Evolutionary conservation across 2,888 invertebrate species (phyloP).

Genomic region (Opisthograptis luteolata): DNA sequence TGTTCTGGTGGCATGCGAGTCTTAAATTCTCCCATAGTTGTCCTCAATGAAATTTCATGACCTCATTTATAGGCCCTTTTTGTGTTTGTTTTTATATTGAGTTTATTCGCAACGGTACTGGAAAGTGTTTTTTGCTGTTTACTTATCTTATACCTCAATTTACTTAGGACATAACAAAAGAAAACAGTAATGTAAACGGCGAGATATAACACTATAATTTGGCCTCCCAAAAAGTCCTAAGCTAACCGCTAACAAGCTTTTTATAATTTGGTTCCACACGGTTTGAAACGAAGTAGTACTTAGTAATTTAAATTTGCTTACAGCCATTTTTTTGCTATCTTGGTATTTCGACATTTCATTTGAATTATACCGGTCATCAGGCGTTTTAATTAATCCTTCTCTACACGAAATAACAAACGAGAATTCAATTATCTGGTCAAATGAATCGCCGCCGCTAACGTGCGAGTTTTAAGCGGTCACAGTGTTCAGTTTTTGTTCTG

Average conservation of each 20-base stretch:
- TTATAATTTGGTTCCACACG: constrained; percentile 4
- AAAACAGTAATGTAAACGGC: constrained; percentile 13
- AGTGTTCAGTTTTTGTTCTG: constrained; percentile 7
- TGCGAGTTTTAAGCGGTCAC: constrained; percentile 37
- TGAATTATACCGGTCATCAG: constrained; percentile 43
- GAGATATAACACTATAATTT: not conserved
- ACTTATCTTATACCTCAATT: constrained; percentile 43
- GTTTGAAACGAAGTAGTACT: no score
- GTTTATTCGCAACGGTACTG: constrained; percentile 46
- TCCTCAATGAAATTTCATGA: constrained; percentile 64
- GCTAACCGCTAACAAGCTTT: constrained; percentile 7
- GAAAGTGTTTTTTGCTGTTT: constrained; percentile 40
- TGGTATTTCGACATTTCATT: constrained; percentile 18
- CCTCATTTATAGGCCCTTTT: constrained; percentile 56
- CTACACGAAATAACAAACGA: constrained; percentile 58
- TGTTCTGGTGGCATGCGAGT: constrained; percentile 68
- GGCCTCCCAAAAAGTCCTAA: constrained; percentile 1
- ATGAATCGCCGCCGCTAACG: constrained; percentile 55
- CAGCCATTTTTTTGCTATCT: no score
- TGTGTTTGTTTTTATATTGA: constrained; percentile 55
- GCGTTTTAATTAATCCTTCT: constrained; percentile 62
- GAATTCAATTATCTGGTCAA: constrained; percentile 73
- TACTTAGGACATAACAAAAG: constrained; percentile 27
- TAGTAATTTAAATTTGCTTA: no score
- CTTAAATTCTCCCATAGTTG: constrained; percentile 57